phyloP scores from a whole-genome alignment of 2,888 invertebrate genomes.

The Biston betularia region DNA sequence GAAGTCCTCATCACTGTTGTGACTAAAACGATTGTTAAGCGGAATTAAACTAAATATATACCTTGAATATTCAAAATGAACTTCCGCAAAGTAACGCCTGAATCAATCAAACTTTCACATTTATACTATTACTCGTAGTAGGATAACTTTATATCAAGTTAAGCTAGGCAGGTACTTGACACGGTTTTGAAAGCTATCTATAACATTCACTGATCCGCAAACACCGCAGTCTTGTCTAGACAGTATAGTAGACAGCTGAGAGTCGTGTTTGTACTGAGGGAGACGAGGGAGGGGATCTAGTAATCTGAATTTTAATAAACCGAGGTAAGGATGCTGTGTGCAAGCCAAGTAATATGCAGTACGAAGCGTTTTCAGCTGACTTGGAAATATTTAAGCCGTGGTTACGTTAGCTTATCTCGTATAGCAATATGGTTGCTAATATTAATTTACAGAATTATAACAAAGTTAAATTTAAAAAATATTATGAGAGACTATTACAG shows the following conservation, averaged over 20 bases:
- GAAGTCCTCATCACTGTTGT: too few relatives aligned
- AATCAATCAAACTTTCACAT: too few relatives aligned
- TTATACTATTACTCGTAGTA: neutral
- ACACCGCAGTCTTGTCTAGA: conserved; percentile 53
- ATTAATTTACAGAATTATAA: too few relatives aligned
- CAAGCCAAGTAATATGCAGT: conserved; percentile 25
- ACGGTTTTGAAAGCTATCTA: neutral
- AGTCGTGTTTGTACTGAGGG: conserved; percentile 36
- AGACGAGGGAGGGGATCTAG: conserved; percentile 38
- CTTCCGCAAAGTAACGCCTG: too few relatives aligned
- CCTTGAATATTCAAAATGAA: too few relatives aligned
- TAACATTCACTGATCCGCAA: neutral
- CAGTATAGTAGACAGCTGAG: conserved; percentile 56
- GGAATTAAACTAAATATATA: too few relatives aligned
- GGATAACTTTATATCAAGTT: neutral
- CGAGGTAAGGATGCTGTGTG: conserved; percentile 11
- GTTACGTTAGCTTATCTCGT: neutral
- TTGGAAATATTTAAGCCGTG: conserved; percentile 2
- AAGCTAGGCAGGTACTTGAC: neutral
- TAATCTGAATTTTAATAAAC: conserved; percentile 54
- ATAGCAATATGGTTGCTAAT: neutral
- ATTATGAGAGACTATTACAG: too few relatives aligned
- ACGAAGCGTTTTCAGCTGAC: conserved; percentile 2
- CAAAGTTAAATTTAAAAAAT: neutral
- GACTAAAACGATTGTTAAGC: too few relatives aligned